phyloP scores from a whole-genome alignment of 2,888 invertebrate genomes.

The Watsonalla cultraria region DNA sequence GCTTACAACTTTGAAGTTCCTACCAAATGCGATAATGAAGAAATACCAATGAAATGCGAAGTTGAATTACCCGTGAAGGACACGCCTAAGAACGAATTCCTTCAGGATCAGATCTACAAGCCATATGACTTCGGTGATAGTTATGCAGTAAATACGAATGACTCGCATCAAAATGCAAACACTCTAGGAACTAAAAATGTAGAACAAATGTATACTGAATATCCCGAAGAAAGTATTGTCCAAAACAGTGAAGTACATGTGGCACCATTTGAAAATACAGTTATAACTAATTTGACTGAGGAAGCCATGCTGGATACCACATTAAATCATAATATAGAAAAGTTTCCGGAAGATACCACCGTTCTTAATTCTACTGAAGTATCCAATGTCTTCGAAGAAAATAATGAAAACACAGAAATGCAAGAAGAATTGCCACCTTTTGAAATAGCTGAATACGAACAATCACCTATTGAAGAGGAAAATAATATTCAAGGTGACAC shows the following conservation, averaged over 20 bases:
- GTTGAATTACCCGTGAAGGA: slow-evolving; percentile 35
- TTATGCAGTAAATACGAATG: background rate
- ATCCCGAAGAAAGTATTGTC: background rate
- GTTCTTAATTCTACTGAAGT: slow-evolving; percentile 2
- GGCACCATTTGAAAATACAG: background rate
- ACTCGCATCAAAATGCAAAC: background rate
- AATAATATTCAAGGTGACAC: slow-evolving; percentile 7
- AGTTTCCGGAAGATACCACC: background rate
- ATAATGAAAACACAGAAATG: slow-evolving; percentile 5
- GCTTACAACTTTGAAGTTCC: background rate
- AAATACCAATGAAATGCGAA: slow-evolving; percentile 10
- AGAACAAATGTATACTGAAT: background rate
- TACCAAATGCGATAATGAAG: slow-evolving; percentile 1
- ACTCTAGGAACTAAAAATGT: background rate
- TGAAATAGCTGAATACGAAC: slow-evolving; percentile 1
- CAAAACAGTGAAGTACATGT: background rate
- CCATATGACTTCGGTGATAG: background rate
- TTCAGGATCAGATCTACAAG: background rate
- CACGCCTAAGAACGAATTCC: slow-evolving; percentile 4
- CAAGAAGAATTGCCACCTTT: slow-evolving; percentile 6
- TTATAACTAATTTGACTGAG: background rate
- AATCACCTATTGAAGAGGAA: slow-evolving; percentile 5
- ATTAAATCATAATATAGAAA: background rate
- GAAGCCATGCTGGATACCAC: background rate
- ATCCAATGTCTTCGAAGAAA: slow-evolving; percentile 3